A percentile compares a stretch with the other conserved stretches of the same genome.
These are phyloP conservation scores for Pollenia labialis DNA, from an alignment of 2,888 invertebrate species.

Conservation along the genomic window DNA sequence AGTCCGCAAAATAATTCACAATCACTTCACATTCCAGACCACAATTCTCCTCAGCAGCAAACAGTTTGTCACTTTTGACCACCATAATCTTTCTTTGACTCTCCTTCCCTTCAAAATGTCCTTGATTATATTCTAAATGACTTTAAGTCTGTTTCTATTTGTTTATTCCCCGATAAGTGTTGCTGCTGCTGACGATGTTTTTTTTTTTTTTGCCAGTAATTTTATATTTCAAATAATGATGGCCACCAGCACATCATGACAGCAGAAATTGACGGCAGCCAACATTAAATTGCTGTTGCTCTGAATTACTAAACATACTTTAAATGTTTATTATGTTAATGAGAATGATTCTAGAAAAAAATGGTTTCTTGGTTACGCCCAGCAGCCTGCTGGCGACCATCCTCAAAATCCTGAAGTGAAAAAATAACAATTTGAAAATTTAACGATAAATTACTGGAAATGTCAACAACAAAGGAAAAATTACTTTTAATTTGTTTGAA, in stretches of 20 bases:
- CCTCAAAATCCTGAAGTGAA: background rate
- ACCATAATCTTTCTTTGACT: background rate
- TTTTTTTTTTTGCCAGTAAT: background rate
- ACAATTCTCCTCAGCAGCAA: background rate
- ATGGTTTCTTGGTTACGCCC: background rate
- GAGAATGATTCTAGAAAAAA: conserved; percentile 30
- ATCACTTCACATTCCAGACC: background rate
- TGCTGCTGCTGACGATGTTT: conserved; percentile 5
- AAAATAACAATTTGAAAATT: background rate
- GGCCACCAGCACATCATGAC: conserved; percentile 13
- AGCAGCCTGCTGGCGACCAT: background rate
- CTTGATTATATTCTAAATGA: conserved; percentile 18
- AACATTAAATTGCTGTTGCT: conserved; percentile 37
- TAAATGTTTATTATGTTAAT: conserved; percentile 61
- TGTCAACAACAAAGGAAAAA: conserved; percentile 28
- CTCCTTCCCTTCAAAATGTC: background rate
- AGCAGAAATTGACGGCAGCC: background rate
- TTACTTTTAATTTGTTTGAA: conserved; percentile 31
- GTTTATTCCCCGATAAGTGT: conserved; percentile 21
- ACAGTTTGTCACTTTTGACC: background rate
- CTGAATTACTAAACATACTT: conserved; percentile 46
- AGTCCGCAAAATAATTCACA: background rate
- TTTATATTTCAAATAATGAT: background rate
- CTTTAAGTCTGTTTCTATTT: conserved; percentile 38
- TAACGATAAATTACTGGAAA: conserved; percentile 32